These are phyloP conservation scores for Sinelater perroti DNA, from an alignment of 2,888 invertebrate species.

Conservation along the genomic window DNA sequence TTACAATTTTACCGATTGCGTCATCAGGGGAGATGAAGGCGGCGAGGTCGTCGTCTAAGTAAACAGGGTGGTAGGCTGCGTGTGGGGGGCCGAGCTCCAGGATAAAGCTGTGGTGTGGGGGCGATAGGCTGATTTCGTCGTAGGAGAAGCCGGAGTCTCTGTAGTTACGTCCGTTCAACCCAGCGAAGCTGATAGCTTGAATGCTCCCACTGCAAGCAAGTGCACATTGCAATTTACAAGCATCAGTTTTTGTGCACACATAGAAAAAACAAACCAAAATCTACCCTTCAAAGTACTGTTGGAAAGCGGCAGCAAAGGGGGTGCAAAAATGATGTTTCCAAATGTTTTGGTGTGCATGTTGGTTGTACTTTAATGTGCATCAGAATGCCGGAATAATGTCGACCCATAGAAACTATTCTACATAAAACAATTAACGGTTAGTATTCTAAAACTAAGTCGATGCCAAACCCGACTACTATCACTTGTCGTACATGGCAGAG, in stretches of 20 bases:
- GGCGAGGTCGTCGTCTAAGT: slow-evolving; percentile 58
- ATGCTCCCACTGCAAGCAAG: slow-evolving; percentile 57
- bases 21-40: slow-evolving; percentile 60
- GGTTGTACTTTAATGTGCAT: slow-evolving; percentile 73
- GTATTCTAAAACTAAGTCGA: slow-evolving; percentile 33
- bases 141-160: slow-evolving; percentile 81
- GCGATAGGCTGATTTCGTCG: slow-evolving; percentile 80
- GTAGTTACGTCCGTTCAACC: slow-evolving; percentile 64
- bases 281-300: slow-evolving; percentile 67
- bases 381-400: slow-evolving; percentile 90
- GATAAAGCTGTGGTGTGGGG: slow-evolving; percentile 69
- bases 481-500: slow-evolving; percentile 54
- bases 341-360: slow-evolving; percentile 74
- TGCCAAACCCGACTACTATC: slow-evolving; percentile 19
- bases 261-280: slow-evolving; percentile 46
- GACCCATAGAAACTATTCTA: slow-evolving; percentile 62
- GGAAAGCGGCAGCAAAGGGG: slow-evolving; percentile 91
- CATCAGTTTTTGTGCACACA: no score
- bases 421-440: slow-evolving; percentile 47
- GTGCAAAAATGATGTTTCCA: slow-evolving; percentile 91
- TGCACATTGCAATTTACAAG: no score
- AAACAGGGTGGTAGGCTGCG: slow-evolving; percentile 61
- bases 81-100: slow-evolving; percentile 69
- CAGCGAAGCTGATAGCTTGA: slow-evolving; percentile 67
- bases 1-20: slow-evolving; percentile 57